phyloP scores from a whole-genome alignment of 2,113 vertebrate species.

The Hippocampus mohnikei region DNA sequence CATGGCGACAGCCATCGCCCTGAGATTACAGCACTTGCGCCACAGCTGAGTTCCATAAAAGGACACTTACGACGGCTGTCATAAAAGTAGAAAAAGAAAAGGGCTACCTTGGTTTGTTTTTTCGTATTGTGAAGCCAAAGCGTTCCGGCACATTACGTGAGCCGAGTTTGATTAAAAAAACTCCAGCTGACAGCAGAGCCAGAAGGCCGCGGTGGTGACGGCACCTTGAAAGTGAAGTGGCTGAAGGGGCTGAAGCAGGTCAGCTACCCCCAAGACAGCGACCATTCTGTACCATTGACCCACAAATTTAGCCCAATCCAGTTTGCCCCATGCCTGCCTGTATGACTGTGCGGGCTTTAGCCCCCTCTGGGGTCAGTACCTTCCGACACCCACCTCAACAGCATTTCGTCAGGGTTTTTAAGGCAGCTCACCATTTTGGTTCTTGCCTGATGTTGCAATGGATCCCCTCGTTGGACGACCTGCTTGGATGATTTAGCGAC shows the following conservation, averaged over 20 bases:
- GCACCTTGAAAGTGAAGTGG: constrained; percentile 64
- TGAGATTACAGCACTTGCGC: constrained; percentile 38
- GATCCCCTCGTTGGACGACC: constrained; percentile 8
- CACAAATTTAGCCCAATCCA: constrained; percentile 70
- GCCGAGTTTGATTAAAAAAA: constrained; percentile 73
- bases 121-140: not conserved
- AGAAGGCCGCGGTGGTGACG: constrained; percentile 55
- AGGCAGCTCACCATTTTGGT: constrained; percentile 29
- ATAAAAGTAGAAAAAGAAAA: constrained; percentile 1
- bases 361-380: constrained; percentile 39
- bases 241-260: constrained; percentile 31
- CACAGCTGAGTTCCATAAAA: constrained; percentile 50
- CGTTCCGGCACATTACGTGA: constrained; percentile 24
- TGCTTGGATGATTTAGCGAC: constrained; percentile 16
- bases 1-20: constrained; percentile 28
- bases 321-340: constrained; percentile 54
- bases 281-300: constrained; percentile 76
- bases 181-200: constrained; percentile 75
- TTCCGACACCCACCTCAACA: constrained; percentile 5
- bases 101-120: not conserved
- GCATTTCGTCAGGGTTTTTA: constrained; percentile 32
- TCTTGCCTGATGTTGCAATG: constrained; percentile 30
- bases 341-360: constrained; percentile 48
- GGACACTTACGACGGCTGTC: constrained; percentile 28
- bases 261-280: constrained; percentile 47